These are phyloP conservation scores for Trachemys scripta DNA, from an alignment of 2,113 vertebrate genomes.

Conservation along the genomic window DNA sequence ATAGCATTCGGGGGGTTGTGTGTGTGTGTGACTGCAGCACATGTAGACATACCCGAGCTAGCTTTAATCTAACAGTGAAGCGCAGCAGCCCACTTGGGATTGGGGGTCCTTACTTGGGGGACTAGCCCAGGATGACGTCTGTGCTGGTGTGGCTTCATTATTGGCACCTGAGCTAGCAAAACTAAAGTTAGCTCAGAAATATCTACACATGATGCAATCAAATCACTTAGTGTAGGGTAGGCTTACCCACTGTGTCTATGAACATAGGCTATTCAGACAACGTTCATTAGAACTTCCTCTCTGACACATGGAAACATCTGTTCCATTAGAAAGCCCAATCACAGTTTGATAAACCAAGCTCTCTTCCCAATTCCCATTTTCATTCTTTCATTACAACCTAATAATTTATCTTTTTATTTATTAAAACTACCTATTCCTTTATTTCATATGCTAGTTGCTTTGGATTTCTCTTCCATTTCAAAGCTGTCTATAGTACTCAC, in stretches of 20 bases:
- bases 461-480: background rate
- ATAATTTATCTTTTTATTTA: background rate
- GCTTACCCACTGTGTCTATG: background rate
- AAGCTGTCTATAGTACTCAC: background rate
- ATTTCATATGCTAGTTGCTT: background rate
- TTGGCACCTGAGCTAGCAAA: background rate
- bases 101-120: background rate
- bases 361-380: background rate
- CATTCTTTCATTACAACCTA: background rate
- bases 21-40: background rate
- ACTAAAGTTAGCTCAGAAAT: background rate
- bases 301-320: background rate
- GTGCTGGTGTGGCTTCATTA: background rate
- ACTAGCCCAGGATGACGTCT: no score
- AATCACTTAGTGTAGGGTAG: background rate
- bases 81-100: background rate
- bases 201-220: background rate
- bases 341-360: background rate
- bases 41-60: background rate
- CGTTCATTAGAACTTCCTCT: background rate
- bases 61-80: background rate
- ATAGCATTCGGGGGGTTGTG: background rate
- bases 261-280: background rate
- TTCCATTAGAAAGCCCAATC: background rate
- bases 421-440: background rate